Conservation (phyloP, 2,797 vertebrate species). For the Malacoraja senta region DNA sequence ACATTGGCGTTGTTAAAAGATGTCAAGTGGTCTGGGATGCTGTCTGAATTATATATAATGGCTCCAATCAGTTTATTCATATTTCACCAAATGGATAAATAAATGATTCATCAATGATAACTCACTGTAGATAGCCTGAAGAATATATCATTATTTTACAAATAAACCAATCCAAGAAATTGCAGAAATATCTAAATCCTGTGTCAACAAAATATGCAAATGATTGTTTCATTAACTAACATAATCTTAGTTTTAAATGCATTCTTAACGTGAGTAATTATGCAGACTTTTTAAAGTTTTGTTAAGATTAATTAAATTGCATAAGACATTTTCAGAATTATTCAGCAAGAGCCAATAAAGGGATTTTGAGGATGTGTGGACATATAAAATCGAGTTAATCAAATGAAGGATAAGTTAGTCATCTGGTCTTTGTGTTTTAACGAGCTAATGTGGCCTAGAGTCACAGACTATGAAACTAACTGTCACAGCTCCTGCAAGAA, state of each 20-base stretch:
- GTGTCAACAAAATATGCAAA: not conserved
- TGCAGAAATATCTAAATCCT: not conserved
- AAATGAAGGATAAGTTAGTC: not conserved
- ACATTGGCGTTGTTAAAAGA: too few relatives aligned
- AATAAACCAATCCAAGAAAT: not conserved
- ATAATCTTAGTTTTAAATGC: not conserved
- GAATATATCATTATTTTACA: constrained; percentile 10
- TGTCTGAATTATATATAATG: not conserved
- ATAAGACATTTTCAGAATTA: not conserved
- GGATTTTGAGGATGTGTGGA: not conserved
- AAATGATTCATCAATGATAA: constrained; percentile 7
- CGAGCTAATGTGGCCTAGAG: not conserved
- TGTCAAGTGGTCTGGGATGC: not conserved
- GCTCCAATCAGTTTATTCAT: not conserved
- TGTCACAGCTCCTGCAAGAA: not conserved
- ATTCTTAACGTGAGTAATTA: not conserved
- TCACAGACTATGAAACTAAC: not conserved
- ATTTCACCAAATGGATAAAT: not conserved
- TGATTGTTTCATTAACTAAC: not conserved
- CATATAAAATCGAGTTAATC: not conserved
- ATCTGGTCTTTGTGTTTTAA: not conserved
- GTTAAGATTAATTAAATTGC: not conserved
- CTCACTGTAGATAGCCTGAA: not conserved
- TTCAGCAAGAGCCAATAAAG: not conserved
- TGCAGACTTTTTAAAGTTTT: not conserved